Evolutionary conservation across 2,797 vertebrate species (phyloP).

Genomic region (Phalloptychus januarius): DNA sequence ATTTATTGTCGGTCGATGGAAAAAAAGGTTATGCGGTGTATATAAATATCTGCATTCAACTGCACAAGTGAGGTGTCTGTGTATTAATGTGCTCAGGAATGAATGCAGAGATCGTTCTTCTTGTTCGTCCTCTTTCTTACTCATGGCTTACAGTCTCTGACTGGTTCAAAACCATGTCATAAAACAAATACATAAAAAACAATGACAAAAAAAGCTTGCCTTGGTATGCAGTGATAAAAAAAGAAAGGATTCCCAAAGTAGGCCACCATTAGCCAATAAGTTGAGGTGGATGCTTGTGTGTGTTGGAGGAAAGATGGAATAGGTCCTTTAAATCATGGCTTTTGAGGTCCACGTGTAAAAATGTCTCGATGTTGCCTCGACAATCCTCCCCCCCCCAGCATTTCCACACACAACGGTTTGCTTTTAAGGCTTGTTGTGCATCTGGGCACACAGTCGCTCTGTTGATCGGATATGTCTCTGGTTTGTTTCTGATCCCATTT

Average conservation of each 20-base stretch:
- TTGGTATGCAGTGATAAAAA: conserved; percentile 29
- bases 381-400: conserved; percentile 25
- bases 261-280: conserved; percentile 24
- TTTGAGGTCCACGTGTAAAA: conserved; percentile 62
- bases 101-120: conserved; percentile 28
- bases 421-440: conserved; percentile 85
- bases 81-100: conserved; percentile 28
- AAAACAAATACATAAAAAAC: not conserved
- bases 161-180: conserved; percentile 22
- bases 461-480: conserved; percentile 33
- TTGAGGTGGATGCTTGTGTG: conserved; percentile 21
- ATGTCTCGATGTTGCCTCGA: conserved; percentile 34
- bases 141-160: conserved; percentile 62
- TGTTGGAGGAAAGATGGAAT: conserved; percentile 12
- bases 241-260: conserved; percentile 22
- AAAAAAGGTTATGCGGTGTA: not conserved
- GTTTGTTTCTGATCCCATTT: conserved; percentile 42
- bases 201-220: conserved; percentile 24
- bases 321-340: conserved; percentile 78
- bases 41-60: not conserved
- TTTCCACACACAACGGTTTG: conserved; percentile 45
- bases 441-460: conserved; percentile 49
- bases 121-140: conserved; percentile 34
- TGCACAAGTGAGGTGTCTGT: conserved; percentile 47
- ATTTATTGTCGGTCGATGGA: not conserved